Conservation (phyloP, 2,797 vertebrate species). For the Macropodus opercularis region DNA sequence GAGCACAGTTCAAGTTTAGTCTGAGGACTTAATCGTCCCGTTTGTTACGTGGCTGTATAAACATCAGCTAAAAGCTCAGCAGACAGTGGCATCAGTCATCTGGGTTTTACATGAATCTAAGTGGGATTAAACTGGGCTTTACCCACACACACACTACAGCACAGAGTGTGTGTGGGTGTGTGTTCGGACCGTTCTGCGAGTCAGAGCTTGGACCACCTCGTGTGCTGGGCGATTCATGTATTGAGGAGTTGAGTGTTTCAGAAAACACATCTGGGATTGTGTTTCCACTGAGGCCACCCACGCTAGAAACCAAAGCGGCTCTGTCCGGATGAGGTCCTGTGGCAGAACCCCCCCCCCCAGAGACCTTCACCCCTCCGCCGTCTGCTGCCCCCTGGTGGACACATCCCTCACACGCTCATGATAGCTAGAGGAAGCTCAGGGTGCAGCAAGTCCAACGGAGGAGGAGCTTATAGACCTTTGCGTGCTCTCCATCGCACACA, state of each 20-base stretch:
- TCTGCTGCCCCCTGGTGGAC: conserved; percentile 66
- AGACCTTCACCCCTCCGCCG: too few species aligned
- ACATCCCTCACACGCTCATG: not conserved
- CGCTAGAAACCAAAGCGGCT: conserved; percentile 22
- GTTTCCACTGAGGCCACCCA: conserved; percentile 16
- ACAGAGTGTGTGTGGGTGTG: not conserved
- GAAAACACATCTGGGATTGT: not conserved
- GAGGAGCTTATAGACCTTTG: too few species aligned
- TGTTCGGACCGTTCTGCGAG: not conserved
- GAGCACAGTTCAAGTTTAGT: conserved; percentile 48
- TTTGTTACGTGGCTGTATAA: not conserved
- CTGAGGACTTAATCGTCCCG: conserved; percentile 12
- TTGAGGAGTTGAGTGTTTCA: not conserved
- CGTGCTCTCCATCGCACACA: not conserved
- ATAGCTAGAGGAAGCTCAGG: not conserved
- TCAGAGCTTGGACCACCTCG: not conserved
- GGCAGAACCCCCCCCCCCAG: not conserved
- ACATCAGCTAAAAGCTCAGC: not conserved
- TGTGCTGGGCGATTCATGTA: conserved; percentile 9
- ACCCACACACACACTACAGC: not conserved
- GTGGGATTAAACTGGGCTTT: not conserved
- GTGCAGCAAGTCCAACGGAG: too few species aligned
- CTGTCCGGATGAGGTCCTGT: not conserved
- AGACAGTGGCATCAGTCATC: not conserved
- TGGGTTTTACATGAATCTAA: not conserved